A percentile compares a stretch with the other conserved stretches of the same genome.
These are phyloP conservation scores for Erpobdella octoculata DNA, from an alignment of 2,888 invertebrate species.

Conservation along the genomic window DNA sequence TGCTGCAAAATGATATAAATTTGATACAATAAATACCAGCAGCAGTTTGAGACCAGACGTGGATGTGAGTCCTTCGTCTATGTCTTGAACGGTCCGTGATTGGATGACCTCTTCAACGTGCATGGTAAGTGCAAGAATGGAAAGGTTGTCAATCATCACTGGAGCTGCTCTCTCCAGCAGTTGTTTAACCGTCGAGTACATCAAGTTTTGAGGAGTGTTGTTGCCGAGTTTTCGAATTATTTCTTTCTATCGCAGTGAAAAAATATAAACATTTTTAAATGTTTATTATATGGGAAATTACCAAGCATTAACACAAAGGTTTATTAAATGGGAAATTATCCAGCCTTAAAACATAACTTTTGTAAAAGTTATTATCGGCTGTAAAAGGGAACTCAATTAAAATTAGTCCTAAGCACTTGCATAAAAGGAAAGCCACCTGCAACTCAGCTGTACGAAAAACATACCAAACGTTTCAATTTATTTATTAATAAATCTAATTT, in stretches of 20 bases:
- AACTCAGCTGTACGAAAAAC: no score
- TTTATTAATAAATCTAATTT: no score
- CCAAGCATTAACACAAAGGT: background rate
- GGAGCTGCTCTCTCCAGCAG: conserved; percentile 85
- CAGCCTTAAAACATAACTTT: background rate
- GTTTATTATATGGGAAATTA: background rate
- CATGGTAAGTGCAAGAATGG: conserved; percentile 62
- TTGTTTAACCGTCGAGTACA: conserved; percentile 89
- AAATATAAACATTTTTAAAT: background rate
- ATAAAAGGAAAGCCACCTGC: no score
- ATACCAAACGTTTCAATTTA: no score
- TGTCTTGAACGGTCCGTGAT: conserved; percentile 38
- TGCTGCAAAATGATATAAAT: background rate
- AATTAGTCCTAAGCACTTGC: no score
- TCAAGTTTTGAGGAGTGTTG: conserved; percentile 85
- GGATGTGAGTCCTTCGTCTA: conserved; percentile 58
- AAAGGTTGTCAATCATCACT: conserved; percentile 86
- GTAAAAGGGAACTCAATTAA: no score
- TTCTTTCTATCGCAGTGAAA: conserved; percentile 62
- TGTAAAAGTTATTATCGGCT: no score
- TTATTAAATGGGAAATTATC: background rate
- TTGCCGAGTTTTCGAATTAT: conserved; percentile 87
- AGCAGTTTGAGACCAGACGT: conserved; percentile 81
- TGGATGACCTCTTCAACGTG: conserved; percentile 54
- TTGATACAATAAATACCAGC: no score